Base-by-base conservation (phyloP, 2,888 invertebrate genomes). In the Cyclophora punctaria region DNA sequence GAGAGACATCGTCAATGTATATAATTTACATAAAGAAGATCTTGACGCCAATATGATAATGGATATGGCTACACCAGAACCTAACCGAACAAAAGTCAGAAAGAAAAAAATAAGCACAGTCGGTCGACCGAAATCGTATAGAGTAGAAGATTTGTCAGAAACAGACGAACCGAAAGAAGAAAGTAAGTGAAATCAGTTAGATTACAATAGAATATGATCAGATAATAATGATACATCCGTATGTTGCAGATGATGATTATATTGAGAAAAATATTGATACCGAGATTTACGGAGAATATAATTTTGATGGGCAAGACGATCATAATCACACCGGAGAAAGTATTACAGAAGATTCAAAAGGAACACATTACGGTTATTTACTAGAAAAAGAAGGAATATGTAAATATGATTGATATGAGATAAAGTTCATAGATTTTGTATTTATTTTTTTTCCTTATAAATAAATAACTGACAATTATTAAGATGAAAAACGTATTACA, bases 91-190 rank as follows among this genome's bases (percentile, higher is more conserved):
- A 20, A 20, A 20, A 20, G 20, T 20, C 20, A 20, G 20, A 5
- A 72, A 64, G 50, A 69, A 62, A 44, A 79, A 64, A 61, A 43
- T 62, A 4, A 67, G 56, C 50, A 53, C 73, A 2, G 60, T 85
- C 47, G 85, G 84, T 50, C 71, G 85, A 58, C 83, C 78, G 3
- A 83, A 77, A 62, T 55, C 80, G 3, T 84, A 84, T 46, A 70
- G 78, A 41, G 62, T 83, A 42, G 78, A 79, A 54, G 83, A 85
- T 6, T 54, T 83, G 45, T 71, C 64, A 49, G 51, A 61, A 52
- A 50, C 55, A 51, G 62, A 50, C 44, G 61, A 64, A 3, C 60
- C 63, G 44, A 62, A 55, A 50, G 52, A 53, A 44, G 66, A 70
- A 60, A 71, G 84, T 84, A 81, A 80, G 83, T 78, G 46, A 48